Percentiles rank a stretch among this genome's conserved stretches.
These are phyloP conservation scores for Urocynchramus pylzowi DNA, from an alignment of 2,113 vertebrate genomes.

Conservation along the genomic window DNA sequence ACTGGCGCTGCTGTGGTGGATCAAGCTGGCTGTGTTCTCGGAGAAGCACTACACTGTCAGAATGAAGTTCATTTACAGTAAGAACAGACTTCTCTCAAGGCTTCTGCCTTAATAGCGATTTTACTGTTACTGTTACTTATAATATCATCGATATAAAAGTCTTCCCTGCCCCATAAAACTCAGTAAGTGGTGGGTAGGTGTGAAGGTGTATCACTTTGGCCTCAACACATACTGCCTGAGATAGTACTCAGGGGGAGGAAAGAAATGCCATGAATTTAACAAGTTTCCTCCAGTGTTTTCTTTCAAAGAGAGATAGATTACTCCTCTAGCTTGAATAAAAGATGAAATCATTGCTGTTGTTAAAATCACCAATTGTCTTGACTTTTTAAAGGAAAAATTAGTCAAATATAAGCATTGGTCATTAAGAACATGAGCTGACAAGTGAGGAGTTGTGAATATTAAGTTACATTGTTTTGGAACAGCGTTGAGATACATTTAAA, in stretches of 20 bases:
- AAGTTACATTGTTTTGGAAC: neutral
- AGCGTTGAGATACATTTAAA: neutral
- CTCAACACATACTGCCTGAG: rapidly evolving
- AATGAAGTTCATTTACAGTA: conserved; percentile 88
- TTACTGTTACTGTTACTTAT: neutral
- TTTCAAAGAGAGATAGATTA: neutral
- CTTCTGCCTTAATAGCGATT: neutral
- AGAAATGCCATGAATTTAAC: neutral
- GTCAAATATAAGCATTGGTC: neutral
- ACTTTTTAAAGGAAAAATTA: neutral
- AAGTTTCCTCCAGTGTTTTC: neutral
- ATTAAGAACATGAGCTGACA: neutral
- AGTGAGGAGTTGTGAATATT: neutral
- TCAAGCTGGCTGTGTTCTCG: conserved; percentile 81
- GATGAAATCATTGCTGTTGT: neutral
- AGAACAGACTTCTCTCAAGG: neutral
- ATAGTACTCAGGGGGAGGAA: neutral
- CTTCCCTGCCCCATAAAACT: neutral
- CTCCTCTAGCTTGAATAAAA: neutral
- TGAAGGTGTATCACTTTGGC: neutral
- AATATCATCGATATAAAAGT: neutral
- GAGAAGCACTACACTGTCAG: conserved; percentile 89
- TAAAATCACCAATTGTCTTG: neutral
- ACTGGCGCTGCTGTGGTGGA: conserved; percentile 93
- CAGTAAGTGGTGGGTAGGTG: too few relatives aligned